phyloP scores from a whole-genome alignment of 2,797 vertebrate genomes.

The Lagorchestes hirsutus region DNA sequence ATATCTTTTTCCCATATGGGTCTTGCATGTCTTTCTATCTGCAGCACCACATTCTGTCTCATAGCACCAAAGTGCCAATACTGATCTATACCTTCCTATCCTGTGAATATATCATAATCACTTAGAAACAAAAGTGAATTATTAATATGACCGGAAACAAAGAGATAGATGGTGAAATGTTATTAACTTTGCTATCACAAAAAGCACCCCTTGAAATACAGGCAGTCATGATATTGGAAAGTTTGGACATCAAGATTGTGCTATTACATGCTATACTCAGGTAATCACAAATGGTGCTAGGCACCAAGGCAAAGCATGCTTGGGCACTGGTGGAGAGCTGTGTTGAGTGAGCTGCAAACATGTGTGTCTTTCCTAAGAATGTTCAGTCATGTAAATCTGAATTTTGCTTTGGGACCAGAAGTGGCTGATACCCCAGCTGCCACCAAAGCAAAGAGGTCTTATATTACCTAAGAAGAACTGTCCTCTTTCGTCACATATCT shows the following conservation, averaged over 20 bases:
- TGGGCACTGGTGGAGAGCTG: neutral
- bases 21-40: neutral
- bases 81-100: neutral
- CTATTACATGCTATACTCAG: neutral
- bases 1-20: neutral
- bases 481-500: neutral
- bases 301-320: neutral
- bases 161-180: neutral
- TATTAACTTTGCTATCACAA: neutral
- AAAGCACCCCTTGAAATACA: neutral
- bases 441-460: neutral
- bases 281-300: neutral
- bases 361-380: accelerated
- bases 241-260: neutral
- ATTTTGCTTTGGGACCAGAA: neutral
- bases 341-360: accelerated
- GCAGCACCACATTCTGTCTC: neutral
- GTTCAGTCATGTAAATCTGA: neutral
- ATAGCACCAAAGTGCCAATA: neutral
- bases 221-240: neutral
- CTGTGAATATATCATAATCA: neutral
- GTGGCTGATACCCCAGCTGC: neutral
- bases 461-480: neutral
- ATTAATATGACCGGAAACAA: neutral
- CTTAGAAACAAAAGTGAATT: neutral